A percentile compares a stretch with the other conserved stretches of the same genome.
These are phyloP conservation scores for Serilophus lunatus DNA, from an alignment of 2,113 vertebrate species.

Conservation along the genomic window DNA sequence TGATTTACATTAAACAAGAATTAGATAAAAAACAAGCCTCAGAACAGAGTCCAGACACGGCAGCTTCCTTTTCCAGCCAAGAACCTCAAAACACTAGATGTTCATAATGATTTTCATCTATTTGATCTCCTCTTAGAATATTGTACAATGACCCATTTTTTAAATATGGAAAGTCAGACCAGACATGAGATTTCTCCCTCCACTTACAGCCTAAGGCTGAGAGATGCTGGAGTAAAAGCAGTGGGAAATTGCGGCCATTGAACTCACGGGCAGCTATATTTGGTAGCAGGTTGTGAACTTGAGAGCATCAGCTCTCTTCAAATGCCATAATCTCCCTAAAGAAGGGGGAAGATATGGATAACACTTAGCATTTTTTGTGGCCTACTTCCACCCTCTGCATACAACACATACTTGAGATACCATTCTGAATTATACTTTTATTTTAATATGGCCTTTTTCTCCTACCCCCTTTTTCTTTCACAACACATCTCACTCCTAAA, in stretches of 20 bases:
- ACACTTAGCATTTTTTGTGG: not conserved
- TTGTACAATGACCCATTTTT: not conserved
- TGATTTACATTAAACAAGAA: not conserved
- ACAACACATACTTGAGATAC: not conserved
- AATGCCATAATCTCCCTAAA: not conserved
- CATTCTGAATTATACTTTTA: not conserved
- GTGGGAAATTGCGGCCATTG: not conserved
- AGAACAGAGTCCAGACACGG: not conserved
- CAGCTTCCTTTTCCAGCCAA: not conserved
- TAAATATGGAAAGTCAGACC: not conserved
- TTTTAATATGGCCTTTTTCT: not conserved
- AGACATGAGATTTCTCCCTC: not conserved
- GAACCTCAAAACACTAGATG: not conserved
- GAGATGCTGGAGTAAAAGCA: not conserved
- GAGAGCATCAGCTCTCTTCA: not conserved
- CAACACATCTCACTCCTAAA: not conserved
- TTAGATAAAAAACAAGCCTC: not conserved
- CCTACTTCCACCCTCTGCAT: not conserved
- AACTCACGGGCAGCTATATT: not conserved
- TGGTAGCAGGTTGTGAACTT: not conserved
- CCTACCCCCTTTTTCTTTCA: not conserved
- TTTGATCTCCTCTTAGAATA: not conserved
- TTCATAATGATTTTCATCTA: not conserved
- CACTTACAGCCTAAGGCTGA: not conserved
- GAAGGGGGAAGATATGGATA: not conserved